These are phyloP conservation scores for Idaea dimidiata DNA, from an alignment of 2,888 invertebrate species.

Conservation along the genomic window DNA sequence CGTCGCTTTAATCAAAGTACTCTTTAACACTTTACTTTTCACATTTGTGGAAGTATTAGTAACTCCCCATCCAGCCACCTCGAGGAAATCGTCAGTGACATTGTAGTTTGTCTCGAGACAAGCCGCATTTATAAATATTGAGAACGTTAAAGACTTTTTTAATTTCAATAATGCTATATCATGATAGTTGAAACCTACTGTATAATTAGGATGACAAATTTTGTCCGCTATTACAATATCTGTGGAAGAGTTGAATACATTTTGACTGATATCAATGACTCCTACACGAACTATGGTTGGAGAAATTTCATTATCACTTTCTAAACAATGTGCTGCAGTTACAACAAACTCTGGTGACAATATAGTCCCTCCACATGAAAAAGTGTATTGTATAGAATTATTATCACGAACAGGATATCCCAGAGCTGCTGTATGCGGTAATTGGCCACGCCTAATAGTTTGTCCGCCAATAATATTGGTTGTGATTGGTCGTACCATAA, in stretches of 20 bases:
- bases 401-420: too few relatives aligned
- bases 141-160: not conserved
- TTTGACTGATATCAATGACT: not conserved
- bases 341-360: not conserved
- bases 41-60: not conserved
- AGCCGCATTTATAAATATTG: not conserved
- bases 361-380: not conserved
- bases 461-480: too few relatives aligned
- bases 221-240: not conserved
- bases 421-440: too few relatives aligned
- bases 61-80: not conserved
- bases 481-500: too few relatives aligned
- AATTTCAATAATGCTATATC: not conserved
- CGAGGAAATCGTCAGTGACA: not conserved
- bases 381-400: not conserved
- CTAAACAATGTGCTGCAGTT: not conserved
- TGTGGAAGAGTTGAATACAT: not conserved
- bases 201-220: not conserved
- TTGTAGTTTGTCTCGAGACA: not conserved
- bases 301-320: too few relatives aligned
- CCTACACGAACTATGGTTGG: not conserved
- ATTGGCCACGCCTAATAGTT: too few relatives aligned
- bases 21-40: not conserved
- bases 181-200: not conserved
- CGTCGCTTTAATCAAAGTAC: not conserved